Evolutionary conservation across 2,113 vertebrate species (phyloP).

Genomic region (Barnardius zonarius): DNA sequence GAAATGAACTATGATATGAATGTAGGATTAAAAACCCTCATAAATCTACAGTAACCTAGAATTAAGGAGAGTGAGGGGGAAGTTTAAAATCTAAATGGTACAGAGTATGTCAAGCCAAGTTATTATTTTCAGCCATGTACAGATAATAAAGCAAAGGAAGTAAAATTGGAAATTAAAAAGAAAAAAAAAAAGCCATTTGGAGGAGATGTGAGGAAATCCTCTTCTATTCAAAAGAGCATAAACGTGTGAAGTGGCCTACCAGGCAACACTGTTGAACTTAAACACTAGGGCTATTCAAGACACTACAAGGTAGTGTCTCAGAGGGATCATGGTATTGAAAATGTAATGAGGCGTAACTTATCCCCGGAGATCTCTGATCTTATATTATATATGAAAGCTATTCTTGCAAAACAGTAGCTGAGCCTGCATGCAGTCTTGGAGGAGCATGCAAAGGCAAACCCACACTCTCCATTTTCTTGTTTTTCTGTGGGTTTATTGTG

Average conservation of each 20-base stretch:
- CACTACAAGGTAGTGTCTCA: constrained; percentile 38
- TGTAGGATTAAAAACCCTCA: background rate
- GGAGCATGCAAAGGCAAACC: constrained; percentile 7
- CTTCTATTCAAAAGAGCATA: constrained; percentile 44
- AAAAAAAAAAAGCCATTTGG: background rate
- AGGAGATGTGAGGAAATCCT: constrained; percentile 24
- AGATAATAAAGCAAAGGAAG: constrained; percentile 19
- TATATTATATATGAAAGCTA: constrained; percentile 35
- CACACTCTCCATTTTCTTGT: background rate
- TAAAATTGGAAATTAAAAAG: constrained; percentile 51
- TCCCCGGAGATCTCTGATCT: constrained; percentile 39
- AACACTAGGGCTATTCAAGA: constrained; percentile 51
- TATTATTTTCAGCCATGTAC: constrained; percentile 48
- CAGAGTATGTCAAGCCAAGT: constrained; percentile 9
- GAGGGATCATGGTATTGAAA: constrained; percentile 40
- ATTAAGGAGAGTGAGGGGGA: constrained; percentile 28
- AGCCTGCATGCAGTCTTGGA: background rate
- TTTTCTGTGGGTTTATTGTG: background rate
- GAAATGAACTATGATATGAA: constrained; percentile 45
- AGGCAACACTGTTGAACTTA: constrained; percentile 53
- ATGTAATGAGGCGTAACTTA: constrained; percentile 49
- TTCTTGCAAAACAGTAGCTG: constrained; percentile 40
- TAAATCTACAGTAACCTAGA: constrained; percentile 25
- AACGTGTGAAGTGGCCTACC: constrained; percentile 35
- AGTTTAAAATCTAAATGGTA: constrained; percentile 34